A percentile compares a stretch with the other conserved stretches of the same genome.
phyloP scores from a whole-genome alignment of 1,140 invertebrate species.

The Lanistes nyassanus region DNA sequence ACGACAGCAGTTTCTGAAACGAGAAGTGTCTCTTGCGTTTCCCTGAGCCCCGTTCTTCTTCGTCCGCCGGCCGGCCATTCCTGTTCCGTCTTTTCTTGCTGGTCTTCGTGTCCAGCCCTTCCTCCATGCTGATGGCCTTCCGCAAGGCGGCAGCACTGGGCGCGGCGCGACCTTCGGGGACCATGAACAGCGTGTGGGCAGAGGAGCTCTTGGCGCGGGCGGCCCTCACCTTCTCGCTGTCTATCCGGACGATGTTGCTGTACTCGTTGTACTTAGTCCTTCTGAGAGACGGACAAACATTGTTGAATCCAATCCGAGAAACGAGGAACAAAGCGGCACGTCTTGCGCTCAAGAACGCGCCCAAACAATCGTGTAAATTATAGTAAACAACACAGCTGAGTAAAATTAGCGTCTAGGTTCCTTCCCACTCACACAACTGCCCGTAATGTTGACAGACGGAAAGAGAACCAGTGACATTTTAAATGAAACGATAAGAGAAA shows the following conservation, averaged over 20 bases:
- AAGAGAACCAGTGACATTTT: background rate
- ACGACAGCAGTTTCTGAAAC: background rate
- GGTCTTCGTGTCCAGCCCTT: background rate
- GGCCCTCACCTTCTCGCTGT: conserved; percentile 1
- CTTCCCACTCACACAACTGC: background rate
- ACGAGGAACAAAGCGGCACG: too few relatives aligned
- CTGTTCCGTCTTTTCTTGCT: conserved; percentile 2
- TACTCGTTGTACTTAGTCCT: conserved; percentile 14
- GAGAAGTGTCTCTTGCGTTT: too few relatives aligned
- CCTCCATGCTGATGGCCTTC: conserved; percentile 20
- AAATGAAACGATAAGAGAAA: too few relatives aligned
- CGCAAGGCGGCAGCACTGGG: background rate
- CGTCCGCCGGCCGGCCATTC: background rate
- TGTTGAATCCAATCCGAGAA: background rate
- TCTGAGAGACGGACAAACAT: background rate
- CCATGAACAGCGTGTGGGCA: background rate
- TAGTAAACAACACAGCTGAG: background rate
- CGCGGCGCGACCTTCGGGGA: background rate
- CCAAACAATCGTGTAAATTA: too few relatives aligned
- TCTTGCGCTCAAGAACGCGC: too few relatives aligned
- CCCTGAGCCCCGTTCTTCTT: too few relatives aligned
- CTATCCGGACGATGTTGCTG: conserved; percentile 20
- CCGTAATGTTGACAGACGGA: background rate
- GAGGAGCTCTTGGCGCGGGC: background rate
- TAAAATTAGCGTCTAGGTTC: too few relatives aligned